phyloP scores from a whole-genome alignment of 2,888 invertebrate species.

The Harpalus rubripes region DNA sequence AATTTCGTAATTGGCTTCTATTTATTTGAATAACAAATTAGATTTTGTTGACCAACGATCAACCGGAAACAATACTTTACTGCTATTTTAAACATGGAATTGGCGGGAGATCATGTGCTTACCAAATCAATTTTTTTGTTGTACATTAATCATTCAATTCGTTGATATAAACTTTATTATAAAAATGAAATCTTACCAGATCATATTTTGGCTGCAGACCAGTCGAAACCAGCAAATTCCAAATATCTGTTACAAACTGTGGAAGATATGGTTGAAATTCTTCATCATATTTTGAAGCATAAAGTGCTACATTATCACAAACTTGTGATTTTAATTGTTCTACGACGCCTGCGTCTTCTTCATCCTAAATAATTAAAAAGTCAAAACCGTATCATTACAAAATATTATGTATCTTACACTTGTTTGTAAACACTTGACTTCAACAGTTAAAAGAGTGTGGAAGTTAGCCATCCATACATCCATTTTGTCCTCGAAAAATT shows the following conservation, averaged over 20 bases:
- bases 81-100: too few species aligned
- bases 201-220: slow-evolving; percentile 94
- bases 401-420: slow-evolving; percentile 75
- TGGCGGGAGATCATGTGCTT: too few species aligned
- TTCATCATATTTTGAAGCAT: slow-evolving; percentile 98
- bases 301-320: slow-evolving; percentile 96
- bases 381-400: slow-evolving; percentile 63
- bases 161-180: not conserved
- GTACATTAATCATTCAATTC: too few species aligned
- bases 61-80: too few species aligned
- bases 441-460: slow-evolving; percentile 87
- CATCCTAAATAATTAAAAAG: slow-evolving; percentile 80
- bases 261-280: slow-evolving; percentile 95
- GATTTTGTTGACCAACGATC: too few species aligned
- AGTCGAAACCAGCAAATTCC: slow-evolving; percentile 93
- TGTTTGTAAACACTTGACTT: slow-evolving; percentile 88
- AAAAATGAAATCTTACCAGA: slow-evolving; percentile 80
- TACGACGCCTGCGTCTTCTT: slow-evolving; percentile 92
- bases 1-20: too few species aligned
- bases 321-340: slow-evolving; percentile 97
- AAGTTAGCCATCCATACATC: slow-evolving; percentile 96
- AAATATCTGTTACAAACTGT: slow-evolving; percentile 95
- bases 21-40: too few species aligned
- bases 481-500: slow-evolving; percentile 99
- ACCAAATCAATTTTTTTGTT: too few species aligned